Conservation (phyloP, 2,113 vertebrate genomes). For the Entelurus aequoreus region DNA sequence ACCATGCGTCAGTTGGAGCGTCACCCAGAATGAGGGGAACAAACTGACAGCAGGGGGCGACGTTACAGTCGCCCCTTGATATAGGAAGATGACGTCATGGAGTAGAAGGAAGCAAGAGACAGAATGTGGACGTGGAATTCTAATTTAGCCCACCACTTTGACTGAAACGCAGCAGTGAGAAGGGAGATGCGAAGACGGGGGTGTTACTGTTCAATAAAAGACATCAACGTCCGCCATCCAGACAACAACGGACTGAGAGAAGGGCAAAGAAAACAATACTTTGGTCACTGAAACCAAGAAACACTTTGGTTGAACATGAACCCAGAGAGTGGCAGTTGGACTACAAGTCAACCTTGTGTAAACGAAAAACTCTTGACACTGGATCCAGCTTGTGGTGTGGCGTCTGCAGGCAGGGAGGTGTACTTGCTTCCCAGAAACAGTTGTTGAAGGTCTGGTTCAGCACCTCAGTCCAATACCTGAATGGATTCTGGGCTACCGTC, state of each 20-base stretch:
- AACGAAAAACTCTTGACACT: constrained; percentile 31
- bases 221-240: not conserved
- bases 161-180: not conserved
- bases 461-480: constrained; percentile 11
- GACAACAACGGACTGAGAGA: not conserved
- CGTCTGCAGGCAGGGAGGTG: constrained; percentile 22
- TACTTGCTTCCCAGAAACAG: constrained; percentile 16
- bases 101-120: constrained; percentile 1
- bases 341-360: constrained; percentile 24
- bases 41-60: constrained; percentile 27
- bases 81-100: constrained; percentile 7
- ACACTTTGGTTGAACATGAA: constrained; percentile 39
- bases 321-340: constrained; percentile 38
- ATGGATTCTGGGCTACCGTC: constrained; percentile 20
- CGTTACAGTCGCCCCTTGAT: not conserved
- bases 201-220: not conserved
- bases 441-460: constrained; percentile 10
- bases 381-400: constrained; percentile 45
- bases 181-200: not conserved
- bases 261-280: constrained; percentile 13
- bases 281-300: constrained; percentile 33
- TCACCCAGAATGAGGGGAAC: not conserved
- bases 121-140: not conserved
- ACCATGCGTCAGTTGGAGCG: constrained; percentile 17
- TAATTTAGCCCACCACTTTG: not conserved